phyloP scores from a whole-genome alignment of 2,888 invertebrate species.

The Drosophila bunnanda region DNA sequence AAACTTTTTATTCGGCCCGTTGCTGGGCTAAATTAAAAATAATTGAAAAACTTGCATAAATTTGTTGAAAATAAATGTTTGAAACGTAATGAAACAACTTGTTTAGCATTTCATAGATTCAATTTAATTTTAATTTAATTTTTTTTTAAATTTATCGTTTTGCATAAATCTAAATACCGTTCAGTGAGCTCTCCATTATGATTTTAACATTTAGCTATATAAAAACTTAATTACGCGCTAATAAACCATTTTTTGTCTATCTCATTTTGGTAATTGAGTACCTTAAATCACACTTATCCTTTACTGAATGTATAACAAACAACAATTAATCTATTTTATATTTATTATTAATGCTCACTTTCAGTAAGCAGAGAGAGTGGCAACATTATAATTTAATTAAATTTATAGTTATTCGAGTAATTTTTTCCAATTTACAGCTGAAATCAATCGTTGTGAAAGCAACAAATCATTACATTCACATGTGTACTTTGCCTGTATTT shows the following conservation, averaged over 20 bases:
- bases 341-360: conserved; percentile 36
- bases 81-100: conserved; percentile 19
- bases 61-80: conserved; percentile 23
- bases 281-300: conserved; percentile 42
- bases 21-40: conserved; percentile 42
- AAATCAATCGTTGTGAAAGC: conserved; percentile 26
- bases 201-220: conserved; percentile 28
- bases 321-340: conserved; percentile 42
- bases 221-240: conserved; percentile 29
- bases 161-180: conserved; percentile 20
- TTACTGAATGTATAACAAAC: conserved; percentile 36
- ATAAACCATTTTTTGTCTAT: conserved; percentile 21
- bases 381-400: conserved; percentile 56
- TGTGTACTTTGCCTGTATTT: not conserved
- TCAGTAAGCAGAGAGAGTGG: conserved; percentile 50
- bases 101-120: conserved; percentile 5
- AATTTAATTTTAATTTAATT: conserved; percentile 27
- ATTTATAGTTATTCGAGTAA: conserved; percentile 30
- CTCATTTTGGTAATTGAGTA: conserved; percentile 24
- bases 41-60: conserved; percentile 55
- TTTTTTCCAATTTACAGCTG: conserved; percentile 15
- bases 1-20: conserved; percentile 15
- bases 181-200: conserved; percentile 27
- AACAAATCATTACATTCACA: conserved; percentile 14
- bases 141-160: conserved; percentile 5